These are phyloP conservation scores for Lasius fuliginosus DNA, from an alignment of 2,888 invertebrate species.

Conservation along the genomic window DNA sequence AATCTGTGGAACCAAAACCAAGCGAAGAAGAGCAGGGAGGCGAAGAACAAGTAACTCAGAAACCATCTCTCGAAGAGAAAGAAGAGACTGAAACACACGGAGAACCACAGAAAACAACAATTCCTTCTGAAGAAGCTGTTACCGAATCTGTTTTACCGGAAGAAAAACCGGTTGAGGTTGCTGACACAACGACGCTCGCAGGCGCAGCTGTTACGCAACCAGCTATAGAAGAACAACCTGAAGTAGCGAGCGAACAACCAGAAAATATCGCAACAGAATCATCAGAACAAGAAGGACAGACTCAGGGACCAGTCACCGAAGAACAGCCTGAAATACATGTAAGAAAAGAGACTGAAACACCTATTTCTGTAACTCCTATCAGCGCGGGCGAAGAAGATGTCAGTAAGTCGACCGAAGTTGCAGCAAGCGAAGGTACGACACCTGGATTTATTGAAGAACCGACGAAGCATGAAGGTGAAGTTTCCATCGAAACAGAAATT, in stretches of 20 bases:
- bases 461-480: conserved; percentile 47
- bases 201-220: conserved; percentile 53
- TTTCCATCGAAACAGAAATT: conserved; percentile 14
- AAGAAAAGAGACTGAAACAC: conserved; percentile 55
- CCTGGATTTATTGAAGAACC: conserved; percentile 57
- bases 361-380: conserved; percentile 44
- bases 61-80: conserved; percentile 54
- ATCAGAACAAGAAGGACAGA: conserved; percentile 40
- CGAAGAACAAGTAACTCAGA: conserved; percentile 36
- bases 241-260: conserved; percentile 51
- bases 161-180: conserved; percentile 54
- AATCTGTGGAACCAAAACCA: conserved; percentile 57
- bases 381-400: conserved; percentile 47
- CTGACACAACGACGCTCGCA: conserved; percentile 53
- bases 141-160: conserved; percentile 62
- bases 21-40: conserved; percentile 43
- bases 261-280: conserved; percentile 49
- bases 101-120: conserved; percentile 56
- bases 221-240: conserved; percentile 56
- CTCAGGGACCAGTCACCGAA: conserved; percentile 42
- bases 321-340: conserved; percentile 27
- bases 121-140: conserved; percentile 55
- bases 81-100: conserved; percentile 60
- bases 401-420: conserved; percentile 54
- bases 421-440: conserved; percentile 29